Conservation (phyloP, 1,140 invertebrate species). For the Drosophila auraria region DNA sequence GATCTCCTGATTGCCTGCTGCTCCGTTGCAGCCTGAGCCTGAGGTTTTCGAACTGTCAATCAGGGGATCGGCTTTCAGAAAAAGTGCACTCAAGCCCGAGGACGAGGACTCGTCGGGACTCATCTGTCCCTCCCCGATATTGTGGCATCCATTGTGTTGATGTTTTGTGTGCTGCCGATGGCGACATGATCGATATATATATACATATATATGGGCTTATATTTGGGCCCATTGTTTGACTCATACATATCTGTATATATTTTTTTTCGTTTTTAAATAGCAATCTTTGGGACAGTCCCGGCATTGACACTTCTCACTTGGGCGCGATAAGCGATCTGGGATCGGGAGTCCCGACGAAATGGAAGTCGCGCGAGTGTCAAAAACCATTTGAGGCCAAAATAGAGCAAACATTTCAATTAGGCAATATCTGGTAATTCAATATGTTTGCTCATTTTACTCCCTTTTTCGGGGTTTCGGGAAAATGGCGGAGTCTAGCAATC, state of each 20-base stretch:
- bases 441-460: slow-evolving; percentile 2
- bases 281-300: slow-evolving; percentile 36
- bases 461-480: not conserved
- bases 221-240: slow-evolving; percentile 33
- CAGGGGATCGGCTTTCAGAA: slow-evolving; percentile 47
- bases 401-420: slow-evolving; percentile 62
- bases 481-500: slow-evolving; percentile 5
- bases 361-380: slow-evolving; percentile 44
- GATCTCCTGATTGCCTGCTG: slow-evolving; percentile 33
- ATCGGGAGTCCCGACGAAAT: slow-evolving; percentile 21
- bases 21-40: slow-evolving; percentile 32
- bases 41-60: slow-evolving; percentile 44
- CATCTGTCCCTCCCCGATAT: slow-evolving; percentile 39
- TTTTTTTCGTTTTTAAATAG: slow-evolving; percentile 1
- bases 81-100: slow-evolving; percentile 27
- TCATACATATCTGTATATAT: not conserved
- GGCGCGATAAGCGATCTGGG: slow-evolving; percentile 47
- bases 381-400: slow-evolving; percentile 54
- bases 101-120: slow-evolving; percentile 27
- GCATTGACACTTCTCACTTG: slow-evolving; percentile 62
- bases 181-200: slow-evolving; percentile 47
- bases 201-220: slow-evolving; percentile 15
- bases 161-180: slow-evolving; percentile 57
- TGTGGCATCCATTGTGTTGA: slow-evolving; percentile 47
- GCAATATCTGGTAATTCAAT: slow-evolving; percentile 56